phyloP scores from a whole-genome alignment of 2,797 vertebrate species.

The Mionectes olivaceus region DNA sequence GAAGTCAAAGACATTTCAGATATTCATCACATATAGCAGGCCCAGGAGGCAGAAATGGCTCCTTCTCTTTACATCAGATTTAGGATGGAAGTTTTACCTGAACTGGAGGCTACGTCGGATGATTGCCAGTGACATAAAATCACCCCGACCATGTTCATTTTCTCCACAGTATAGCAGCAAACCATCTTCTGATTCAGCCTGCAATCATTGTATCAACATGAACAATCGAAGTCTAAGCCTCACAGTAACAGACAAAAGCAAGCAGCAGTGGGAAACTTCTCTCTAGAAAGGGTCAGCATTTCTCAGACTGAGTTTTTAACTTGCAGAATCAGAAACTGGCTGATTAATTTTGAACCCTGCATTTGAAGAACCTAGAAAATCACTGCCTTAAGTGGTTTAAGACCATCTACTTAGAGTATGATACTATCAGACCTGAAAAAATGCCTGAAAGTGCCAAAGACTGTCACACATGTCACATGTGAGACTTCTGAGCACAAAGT shows the following conservation, averaged over 20 bases:
- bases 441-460: neutral
- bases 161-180: conserved; percentile 94
- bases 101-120: conserved; percentile 88
- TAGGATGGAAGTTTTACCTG: conserved; percentile 80
- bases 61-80: neutral
- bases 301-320: neutral
- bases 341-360: neutral
- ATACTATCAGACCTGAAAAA: neutral
- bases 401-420: neutral
- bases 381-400: neutral
- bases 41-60: neutral
- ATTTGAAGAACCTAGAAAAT: neutral
- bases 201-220: neutral
- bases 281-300: neutral
- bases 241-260: neutral
- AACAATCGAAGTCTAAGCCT: neutral
- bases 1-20: neutral
- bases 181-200: conserved; percentile 91
- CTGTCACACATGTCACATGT: neutral
- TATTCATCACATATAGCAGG: neutral
- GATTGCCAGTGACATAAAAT: conserved; percentile 91
- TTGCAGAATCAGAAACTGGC: neutral
- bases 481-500: neutral
- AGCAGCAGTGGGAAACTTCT: neutral
- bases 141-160: conserved; percentile 90